phyloP scores from a whole-genome alignment of 2,888 invertebrate genomes.

The Drosophila quinaria region DNA sequence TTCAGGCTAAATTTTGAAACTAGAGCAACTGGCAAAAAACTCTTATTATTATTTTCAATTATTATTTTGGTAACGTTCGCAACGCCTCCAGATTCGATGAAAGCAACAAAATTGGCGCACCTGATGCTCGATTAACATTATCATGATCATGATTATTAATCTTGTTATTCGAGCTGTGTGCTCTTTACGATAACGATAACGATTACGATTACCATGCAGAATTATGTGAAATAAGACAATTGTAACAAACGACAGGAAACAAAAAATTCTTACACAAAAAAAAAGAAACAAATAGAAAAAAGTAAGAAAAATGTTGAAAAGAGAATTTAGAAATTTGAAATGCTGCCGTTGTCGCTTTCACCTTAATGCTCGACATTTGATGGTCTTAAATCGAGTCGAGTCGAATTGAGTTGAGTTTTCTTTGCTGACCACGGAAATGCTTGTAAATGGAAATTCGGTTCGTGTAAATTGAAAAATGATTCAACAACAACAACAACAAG shows the following conservation, averaged over 20 bases:
- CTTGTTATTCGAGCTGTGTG: neutral
- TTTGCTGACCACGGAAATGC: slow-evolving; percentile 60
- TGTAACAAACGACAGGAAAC: slow-evolving; percentile 54
- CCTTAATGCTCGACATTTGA: slow-evolving; percentile 47
- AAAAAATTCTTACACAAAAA: slow-evolving; percentile 53
- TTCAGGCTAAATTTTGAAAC: slow-evolving; percentile 11
- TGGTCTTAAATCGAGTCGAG: slow-evolving; percentile 15
- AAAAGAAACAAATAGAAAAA: slow-evolving; percentile 3
- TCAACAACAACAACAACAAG: slow-evolving; percentile 20
- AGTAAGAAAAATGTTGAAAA: slow-evolving; percentile 15
- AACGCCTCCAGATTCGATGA: slow-evolving; percentile 12
- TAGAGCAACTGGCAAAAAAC: slow-evolving; percentile 30
- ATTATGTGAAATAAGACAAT: slow-evolving; percentile 31
- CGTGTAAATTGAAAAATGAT: slow-evolving; percentile 63
- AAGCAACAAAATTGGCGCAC: slow-evolving; percentile 22
- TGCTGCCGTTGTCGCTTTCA: slow-evolving; percentile 57
- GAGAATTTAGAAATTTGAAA: slow-evolving; percentile 49
- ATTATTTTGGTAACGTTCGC: slow-evolving; percentile 14
- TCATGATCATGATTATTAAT: slow-evolving; percentile 2
- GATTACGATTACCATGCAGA: slow-evolving; percentile 6
- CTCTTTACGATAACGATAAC: slow-evolving; percentile 18
- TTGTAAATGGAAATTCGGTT: slow-evolving; percentile 59
- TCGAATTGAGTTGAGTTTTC: slow-evolving; percentile 21
- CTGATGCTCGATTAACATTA: slow-evolving; percentile 34
- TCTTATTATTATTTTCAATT: neutral